Conservation (phyloP, 2,888 invertebrate species). For the Eristalis tenax region DNA sequence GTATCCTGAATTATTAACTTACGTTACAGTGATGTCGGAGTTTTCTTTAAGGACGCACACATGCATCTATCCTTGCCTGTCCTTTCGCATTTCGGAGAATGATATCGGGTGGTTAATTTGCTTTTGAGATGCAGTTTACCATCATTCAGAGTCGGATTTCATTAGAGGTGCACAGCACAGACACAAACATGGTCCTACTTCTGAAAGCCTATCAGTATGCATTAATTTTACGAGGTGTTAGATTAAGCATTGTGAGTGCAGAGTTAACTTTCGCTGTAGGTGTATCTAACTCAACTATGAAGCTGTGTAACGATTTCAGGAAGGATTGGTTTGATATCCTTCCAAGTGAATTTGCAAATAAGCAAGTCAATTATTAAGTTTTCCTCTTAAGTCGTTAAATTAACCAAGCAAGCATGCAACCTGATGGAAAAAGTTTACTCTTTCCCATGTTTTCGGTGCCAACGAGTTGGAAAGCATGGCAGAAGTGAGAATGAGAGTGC, state of each 20-base stretch:
- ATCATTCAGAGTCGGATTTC: conserved; percentile 40
- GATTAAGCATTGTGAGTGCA: conserved; percentile 24
- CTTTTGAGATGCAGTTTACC: conserved; percentile 31
- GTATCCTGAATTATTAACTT: conserved; percentile 58
- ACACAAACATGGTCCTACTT: not conserved
- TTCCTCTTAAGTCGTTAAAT: conserved; percentile 25
- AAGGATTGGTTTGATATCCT: conserved; percentile 27
- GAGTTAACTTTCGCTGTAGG: conserved; percentile 13
- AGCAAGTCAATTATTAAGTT: conserved; percentile 54
- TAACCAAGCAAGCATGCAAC: conserved; percentile 5
- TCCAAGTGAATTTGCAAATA: conserved; percentile 41
- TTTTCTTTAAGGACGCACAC: conserved; percentile 32
- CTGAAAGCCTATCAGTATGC: conserved; percentile 50
- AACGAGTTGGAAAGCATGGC: not conserved
- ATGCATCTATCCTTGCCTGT: conserved; percentile 14
- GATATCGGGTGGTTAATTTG: conserved; percentile 11
- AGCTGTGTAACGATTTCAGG: conserved; percentile 21
- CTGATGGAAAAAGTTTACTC: conserved; percentile 33
- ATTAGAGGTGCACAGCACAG: conserved; percentile 1
- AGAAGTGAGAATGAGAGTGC: not conserved
- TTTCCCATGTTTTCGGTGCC: not conserved
- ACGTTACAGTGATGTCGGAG: conserved; percentile 21
- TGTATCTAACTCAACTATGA: not conserved
- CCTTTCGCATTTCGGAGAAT: not conserved
- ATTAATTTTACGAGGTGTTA: conserved; percentile 53